Evolutionary conservation across 2,888 invertebrate species (phyloP).

Genomic region (Chaitophorus viminalis): DNA sequence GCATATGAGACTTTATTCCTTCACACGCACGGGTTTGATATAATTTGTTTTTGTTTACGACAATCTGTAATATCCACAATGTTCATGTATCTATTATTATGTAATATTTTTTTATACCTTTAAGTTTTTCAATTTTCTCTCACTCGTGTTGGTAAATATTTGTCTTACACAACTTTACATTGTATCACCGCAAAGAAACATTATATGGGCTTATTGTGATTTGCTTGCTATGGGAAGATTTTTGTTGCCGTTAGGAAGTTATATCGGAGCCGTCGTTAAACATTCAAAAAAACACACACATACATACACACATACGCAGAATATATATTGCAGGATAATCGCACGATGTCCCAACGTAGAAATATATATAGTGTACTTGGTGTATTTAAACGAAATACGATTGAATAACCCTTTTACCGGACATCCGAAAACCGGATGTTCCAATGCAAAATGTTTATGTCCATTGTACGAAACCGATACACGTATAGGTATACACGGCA

Average conservation of each 20-base stretch:
- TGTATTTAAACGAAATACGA: background rate
- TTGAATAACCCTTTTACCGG: slow-evolving; percentile 43
- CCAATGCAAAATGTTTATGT: background rate
- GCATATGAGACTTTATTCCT: too few relatives aligned
- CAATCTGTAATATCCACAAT: too few relatives aligned
- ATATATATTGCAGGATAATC: background rate
- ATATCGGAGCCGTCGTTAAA: background rate
- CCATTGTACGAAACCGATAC: slow-evolving; percentile 24
- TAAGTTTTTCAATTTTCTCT: too few relatives aligned
- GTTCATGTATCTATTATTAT: too few relatives aligned
- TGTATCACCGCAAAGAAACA: too few relatives aligned
- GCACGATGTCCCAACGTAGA: background rate
- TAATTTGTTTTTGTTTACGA: too few relatives aligned
- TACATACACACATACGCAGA: background rate
- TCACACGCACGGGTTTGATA: too few relatives aligned
- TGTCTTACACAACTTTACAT: too few relatives aligned
- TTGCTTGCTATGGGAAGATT: background rate
- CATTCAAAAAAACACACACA: background rate
- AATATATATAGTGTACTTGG: background rate
- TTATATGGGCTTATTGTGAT: background rate
- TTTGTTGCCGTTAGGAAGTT: background rate
- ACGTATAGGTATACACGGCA: background rate
- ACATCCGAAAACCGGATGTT: slow-evolving; percentile 53
- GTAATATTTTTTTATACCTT: too few relatives aligned
- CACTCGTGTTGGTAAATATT: too few relatives aligned